Evolutionary conservation across 1,140 invertebrate species (phyloP), one percentile per base, ranked within the genome.

Genomic region (Harpegnathos saltator): DNA sequence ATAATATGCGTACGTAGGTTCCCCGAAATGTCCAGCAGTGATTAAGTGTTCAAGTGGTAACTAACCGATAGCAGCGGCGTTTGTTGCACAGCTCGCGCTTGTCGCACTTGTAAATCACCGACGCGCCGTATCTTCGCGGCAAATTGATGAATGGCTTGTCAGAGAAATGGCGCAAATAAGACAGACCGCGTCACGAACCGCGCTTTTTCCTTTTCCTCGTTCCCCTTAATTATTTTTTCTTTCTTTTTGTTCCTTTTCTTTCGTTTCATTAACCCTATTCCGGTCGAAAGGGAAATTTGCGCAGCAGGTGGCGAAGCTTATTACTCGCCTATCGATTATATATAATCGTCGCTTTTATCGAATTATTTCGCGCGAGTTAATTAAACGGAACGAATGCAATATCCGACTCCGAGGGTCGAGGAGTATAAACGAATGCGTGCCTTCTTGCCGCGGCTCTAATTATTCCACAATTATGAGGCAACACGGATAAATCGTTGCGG

Each of bases 61-160:
- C 59, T 4, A 24, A 44, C 26, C 22, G 50, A 72, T 83, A 65
- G 61, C 66, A 29, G 44, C 24, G 56, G 50, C 14, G 33, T 24
- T 58, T 59, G 75, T 71, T 69, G n/a, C n/a, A 75, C 56, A 71
- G 48, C 24, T 14, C 33, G 17, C 12, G 4, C n/a, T 71, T 71
- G 75, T 83, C 66, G 24, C 59, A 74, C 50, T 33, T 85, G 66
- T 50, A 73, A 73, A 84, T 78, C 50, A 61, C 29, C 11, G 19
- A 12, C n/a, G 1, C 22, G 69, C 72, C 56, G 54, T 82, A 81
- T 63, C 48, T 24, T 71, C 69, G 54, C 1, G 1, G 4, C 14
- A 19, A 68, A 69, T 71, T 86, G 83, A 86, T 62, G n/a, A 62
- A 85, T 73, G 22, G 44, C 17, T 5, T 33, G 24, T 68, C 61